These are phyloP conservation scores for Ernsta delagoae DNA, from an alignment of 2,888 invertebrate species.

Conservation along the genomic window DNA sequence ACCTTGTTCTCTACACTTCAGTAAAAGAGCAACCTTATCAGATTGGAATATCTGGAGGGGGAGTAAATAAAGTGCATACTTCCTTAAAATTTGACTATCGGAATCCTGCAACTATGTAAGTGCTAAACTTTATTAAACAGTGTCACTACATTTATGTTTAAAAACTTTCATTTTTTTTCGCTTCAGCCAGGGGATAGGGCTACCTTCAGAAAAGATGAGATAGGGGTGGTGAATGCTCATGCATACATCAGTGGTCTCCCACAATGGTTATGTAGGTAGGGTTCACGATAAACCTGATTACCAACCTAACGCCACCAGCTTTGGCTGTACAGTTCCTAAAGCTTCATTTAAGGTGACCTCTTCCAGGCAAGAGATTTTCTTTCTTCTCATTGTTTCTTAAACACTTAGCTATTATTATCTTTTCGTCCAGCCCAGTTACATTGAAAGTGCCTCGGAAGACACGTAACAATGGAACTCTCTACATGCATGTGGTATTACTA, in stretches of 20 bases:
- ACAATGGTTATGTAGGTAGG: too few species aligned
- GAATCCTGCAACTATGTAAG: conserved; percentile 71
- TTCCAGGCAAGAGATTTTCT: too few species aligned
- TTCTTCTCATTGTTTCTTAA: too few species aligned
- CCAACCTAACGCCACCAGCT: too few species aligned
- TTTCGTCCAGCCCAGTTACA: conserved; percentile 82
- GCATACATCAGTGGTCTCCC: too few species aligned
- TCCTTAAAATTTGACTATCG: conserved; percentile 88
- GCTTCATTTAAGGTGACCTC: too few species aligned
- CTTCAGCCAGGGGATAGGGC: too few species aligned
- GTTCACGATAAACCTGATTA: too few species aligned
- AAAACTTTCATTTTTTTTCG: not conserved
- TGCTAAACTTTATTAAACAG: not conserved
- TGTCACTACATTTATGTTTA: not conserved
- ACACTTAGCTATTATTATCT: not conserved
- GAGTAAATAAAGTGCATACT: conserved; percentile 85
- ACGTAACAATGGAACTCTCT: conserved; percentile 93
- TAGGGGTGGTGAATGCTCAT: too few species aligned
- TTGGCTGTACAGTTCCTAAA: too few species aligned
- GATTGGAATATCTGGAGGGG: conserved; percentile 68
- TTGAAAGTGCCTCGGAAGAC: conserved; percentile 90
- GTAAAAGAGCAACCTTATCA: conserved; percentile 83
- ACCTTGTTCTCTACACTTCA: conserved; percentile 89
- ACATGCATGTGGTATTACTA: conserved; percentile 89
- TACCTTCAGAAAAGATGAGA: too few species aligned